Percentiles rank a stretch among this genome's conserved stretches.
phyloP scores from a whole-genome alignment of 2,888 invertebrate species.

The Drosophila multiciliata region DNA sequence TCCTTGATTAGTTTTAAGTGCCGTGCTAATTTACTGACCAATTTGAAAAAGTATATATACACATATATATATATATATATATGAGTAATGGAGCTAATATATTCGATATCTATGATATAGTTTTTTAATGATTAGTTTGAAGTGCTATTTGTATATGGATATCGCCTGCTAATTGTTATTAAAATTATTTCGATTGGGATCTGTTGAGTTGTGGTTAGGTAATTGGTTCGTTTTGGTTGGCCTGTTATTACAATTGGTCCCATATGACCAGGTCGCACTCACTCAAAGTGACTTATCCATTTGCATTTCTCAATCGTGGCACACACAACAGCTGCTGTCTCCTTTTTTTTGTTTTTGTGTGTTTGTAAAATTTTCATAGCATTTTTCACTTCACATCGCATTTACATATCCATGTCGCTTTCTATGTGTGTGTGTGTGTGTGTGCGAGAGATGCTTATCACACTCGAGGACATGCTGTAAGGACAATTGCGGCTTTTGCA shows the following conservation, averaged over 20 bases:
- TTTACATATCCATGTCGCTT: slow-evolving; percentile 55
- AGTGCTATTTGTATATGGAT: not conserved
- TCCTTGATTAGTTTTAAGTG: not conserved
- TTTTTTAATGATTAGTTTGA: too few species aligned
- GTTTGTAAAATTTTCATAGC: slow-evolving; percentile 36
- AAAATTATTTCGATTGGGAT: slow-evolving; percentile 9
- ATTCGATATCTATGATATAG: not conserved
- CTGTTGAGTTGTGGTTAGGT: slow-evolving; percentile 20
- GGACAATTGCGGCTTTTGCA: slow-evolving; percentile 70
- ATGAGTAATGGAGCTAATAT: not conserved
- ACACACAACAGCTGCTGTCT: slow-evolving; percentile 52
- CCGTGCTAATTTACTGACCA: not conserved
- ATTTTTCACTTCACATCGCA: slow-evolving; percentile 63
- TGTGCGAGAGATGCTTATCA: slow-evolving; percentile 45
- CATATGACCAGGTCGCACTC: slow-evolving; percentile 33
- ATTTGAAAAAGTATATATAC: not conserved
- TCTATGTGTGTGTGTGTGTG: not conserved
- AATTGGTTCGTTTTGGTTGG: slow-evolving; percentile 30
- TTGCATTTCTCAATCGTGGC: slow-evolving; percentile 32
- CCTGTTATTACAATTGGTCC: slow-evolving; percentile 26
- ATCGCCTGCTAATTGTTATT: slow-evolving; percentile 5
- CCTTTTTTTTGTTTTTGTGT: slow-evolving; percentile 7
- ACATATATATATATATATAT: not conserved
- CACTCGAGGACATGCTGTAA: slow-evolving; percentile 42
- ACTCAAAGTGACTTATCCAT: slow-evolving; percentile 20